Percentiles rank a stretch among this genome's conserved stretches.
Evolutionary conservation across 2,113 vertebrate genomes (phyloP).

Genomic region (Bathybates hornii): DNA sequence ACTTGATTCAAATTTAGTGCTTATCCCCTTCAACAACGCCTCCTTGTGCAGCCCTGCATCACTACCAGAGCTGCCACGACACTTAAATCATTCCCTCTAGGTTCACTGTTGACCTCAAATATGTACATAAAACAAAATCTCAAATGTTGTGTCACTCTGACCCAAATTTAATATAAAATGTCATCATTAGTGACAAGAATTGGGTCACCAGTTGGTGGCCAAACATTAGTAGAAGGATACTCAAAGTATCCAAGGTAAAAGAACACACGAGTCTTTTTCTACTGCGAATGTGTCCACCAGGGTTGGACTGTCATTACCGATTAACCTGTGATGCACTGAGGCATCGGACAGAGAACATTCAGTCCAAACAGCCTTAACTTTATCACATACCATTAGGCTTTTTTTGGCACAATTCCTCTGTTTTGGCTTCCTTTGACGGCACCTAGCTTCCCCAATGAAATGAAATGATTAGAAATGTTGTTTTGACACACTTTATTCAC

Average conservation of each 20-base stretch:
- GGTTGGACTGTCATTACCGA: not conserved
- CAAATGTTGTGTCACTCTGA: not conserved
- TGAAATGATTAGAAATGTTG: not conserved
- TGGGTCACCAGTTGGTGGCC: not conserved
- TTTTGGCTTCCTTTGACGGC: not conserved
- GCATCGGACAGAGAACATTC: not conserved
- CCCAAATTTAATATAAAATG: not conserved
- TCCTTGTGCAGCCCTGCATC: not conserved
- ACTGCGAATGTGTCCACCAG: not conserved
- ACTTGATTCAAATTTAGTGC: not conserved
- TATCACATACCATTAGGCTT: not conserved
- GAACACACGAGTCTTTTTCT: not conserved
- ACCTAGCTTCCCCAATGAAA: not conserved
- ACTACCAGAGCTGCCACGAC: not conserved
- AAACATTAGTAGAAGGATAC: not conserved
- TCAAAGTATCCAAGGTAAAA: not conserved
- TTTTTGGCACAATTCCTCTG: not conserved
- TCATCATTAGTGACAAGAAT: not conserved
- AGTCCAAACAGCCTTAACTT: not conserved
- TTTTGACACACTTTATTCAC: not conserved
- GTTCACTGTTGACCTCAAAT: not conserved
- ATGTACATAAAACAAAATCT: not conserved
- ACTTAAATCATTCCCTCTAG: not conserved
- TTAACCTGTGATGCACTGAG: not conserved
- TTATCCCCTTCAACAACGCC: not conserved